Conservation (phyloP, 2,888 invertebrate genomes). For the Yponomeuta malinellus region DNA sequence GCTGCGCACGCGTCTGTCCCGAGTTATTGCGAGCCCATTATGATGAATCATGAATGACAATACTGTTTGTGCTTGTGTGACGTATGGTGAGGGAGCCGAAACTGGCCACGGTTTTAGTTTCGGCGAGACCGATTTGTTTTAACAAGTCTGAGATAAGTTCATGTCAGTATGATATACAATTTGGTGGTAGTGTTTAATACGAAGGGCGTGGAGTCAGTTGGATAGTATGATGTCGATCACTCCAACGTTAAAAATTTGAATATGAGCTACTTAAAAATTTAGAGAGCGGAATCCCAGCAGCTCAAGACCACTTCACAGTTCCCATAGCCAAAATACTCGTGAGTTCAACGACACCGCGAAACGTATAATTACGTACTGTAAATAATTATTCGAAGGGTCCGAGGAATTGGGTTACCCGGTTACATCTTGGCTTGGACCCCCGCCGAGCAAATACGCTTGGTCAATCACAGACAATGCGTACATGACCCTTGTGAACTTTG, state of each 20-base stretch:
- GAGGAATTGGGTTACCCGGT: slow-evolving; percentile 68
- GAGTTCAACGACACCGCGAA: slow-evolving; percentile 64
- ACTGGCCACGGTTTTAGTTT: neutral
- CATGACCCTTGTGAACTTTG: slow-evolving; percentile 47
- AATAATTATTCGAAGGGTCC: slow-evolving; percentile 48
- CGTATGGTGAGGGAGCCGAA: slow-evolving; percentile 11
- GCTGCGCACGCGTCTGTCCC: slow-evolving; percentile 53
- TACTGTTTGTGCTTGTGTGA: slow-evolving; percentile 18
- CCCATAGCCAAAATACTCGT: slow-evolving; percentile 51
- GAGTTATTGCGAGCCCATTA: slow-evolving; percentile 15
- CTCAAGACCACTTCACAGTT: slow-evolving; percentile 43
- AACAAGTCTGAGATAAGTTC: neutral
- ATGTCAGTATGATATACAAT: too few relatives aligned
- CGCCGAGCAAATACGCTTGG: slow-evolving; percentile 57
- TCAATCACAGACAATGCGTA: slow-evolving; percentile 67
- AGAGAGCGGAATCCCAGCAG: slow-evolving; percentile 46
- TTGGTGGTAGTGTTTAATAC: neutral
- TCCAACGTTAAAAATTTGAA: neutral
- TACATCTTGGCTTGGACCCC: slow-evolving; percentile 53
- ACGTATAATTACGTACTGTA: slow-evolving; percentile 62
- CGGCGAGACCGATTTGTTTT: neutral
- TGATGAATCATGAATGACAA: slow-evolving; percentile 18
- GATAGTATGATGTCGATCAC: too few relatives aligned
- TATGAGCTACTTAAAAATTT: slow-evolving; percentile 30
- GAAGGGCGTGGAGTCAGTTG: neutral